Evolutionary conservation across 1,140 invertebrate genomes (phyloP), one percentile per base, ranked within the genome.

Genomic region (Heliconius congener): DNA sequence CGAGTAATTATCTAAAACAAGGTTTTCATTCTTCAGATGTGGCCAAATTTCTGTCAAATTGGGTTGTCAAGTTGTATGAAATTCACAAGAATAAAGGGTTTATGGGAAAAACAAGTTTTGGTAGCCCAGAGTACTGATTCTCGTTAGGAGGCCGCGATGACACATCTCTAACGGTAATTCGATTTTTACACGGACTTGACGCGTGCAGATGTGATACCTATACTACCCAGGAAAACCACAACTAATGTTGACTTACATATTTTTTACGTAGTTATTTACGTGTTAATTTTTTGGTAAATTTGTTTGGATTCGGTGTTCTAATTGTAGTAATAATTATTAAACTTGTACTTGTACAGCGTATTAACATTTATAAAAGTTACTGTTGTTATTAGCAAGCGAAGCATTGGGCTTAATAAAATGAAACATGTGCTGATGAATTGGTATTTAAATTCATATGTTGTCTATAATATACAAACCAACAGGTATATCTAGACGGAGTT

Each of bases 141-240:
- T 89, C 86, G 91, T 87, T 95, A 88, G 86, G 93, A 94, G 91
- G 90, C 86, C 89, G 83, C 87, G 87, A 90, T 92, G 92, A 91
- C 90, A 93, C 91, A 92, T 89, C 90, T 89, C 89, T 91, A 93
- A 91, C 94, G 89, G 92, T 94, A 90, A 91, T 85, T 87, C 83
- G 82, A 88, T 88, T 89, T 91, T 92, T 90, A 87, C 87, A 82
- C 83, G 76, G 80, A 66, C 75, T 19, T 30, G 19, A 74, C 84
- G 81, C 83, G 76, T 57, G 50, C 83, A 84, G 42, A 46, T 83
- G 77, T 79, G 42, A 57, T 71, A 73, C 60, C 66, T 57, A 90
- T 46, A 37, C 42, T 46, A 52, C 18, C 18, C 50, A 90, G 86
- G 83, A 90, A 91, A 93, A 89, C 81, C 13, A 23, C 55, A 66